phyloP scores from a whole-genome alignment of 2,113 vertebrate genomes.

The Oryzias celebensis region DNA sequence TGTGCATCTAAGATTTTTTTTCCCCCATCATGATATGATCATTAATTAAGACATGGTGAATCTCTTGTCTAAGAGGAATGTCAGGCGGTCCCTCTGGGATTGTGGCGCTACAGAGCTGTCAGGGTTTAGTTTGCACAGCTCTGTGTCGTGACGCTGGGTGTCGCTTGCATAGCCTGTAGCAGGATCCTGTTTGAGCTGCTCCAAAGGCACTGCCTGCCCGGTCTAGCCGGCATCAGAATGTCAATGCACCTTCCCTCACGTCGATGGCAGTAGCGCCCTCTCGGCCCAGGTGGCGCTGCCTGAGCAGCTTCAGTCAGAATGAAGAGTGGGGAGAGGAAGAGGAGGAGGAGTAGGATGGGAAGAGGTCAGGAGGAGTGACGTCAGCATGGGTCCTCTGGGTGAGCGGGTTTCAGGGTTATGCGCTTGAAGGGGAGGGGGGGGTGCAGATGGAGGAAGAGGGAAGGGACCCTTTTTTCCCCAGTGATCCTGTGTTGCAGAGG shows the following conservation, averaged over 20 bases:
- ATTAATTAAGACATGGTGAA: slow-evolving; percentile 75
- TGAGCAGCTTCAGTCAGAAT: slow-evolving; percentile 40
- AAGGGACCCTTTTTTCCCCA: slow-evolving; percentile 33
- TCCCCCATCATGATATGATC: slow-evolving; percentile 64
- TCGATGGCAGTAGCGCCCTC: slow-evolving; percentile 12
- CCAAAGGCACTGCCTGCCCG: slow-evolving; percentile 58
- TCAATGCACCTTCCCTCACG: slow-evolving; percentile 13
- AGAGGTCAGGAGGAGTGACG: slow-evolving; percentile 56
- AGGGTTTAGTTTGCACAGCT: slow-evolving; percentile 25
- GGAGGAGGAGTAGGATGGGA: slow-evolving; percentile 27
- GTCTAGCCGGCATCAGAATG: slow-evolving; percentile 50
- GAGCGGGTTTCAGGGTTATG: slow-evolving; percentile 46
- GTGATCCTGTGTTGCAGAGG: slow-evolving; percentile 23
- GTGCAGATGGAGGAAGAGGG: slow-evolving; percentile 29
- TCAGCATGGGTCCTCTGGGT: slow-evolving; percentile 57
- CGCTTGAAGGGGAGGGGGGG: slow-evolving; percentile 34
- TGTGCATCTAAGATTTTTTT: slow-evolving; percentile 75
- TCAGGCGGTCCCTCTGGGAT: slow-evolving; percentile 47
- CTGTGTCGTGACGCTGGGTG: slow-evolving; percentile 31
- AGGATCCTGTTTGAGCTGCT: slow-evolving; percentile 43
- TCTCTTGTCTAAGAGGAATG: slow-evolving; percentile 64
- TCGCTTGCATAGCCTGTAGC: slow-evolving; percentile 65
- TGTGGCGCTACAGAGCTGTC: slow-evolving; percentile 37
- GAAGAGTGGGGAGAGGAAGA: slow-evolving; percentile 38
- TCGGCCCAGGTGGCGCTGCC: slow-evolving; percentile 24